Base-by-base conservation (phyloP, 2,113 vertebrate species). In the Synchiropus splendidus region DNA sequence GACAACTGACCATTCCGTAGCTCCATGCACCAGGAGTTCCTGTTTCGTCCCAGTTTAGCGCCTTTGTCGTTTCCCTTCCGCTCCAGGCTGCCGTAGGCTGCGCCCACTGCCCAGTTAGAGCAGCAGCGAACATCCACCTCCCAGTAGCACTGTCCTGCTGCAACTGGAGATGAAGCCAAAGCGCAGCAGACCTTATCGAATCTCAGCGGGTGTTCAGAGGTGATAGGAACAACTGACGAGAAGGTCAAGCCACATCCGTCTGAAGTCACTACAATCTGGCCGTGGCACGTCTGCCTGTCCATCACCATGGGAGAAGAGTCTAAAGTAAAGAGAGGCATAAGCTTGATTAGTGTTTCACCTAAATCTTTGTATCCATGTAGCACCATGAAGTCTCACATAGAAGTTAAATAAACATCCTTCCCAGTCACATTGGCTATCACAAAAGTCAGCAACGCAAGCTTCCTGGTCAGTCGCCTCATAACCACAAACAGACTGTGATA, bases 1-100 rank as follows among this genome's bases (percentile, higher is more conserved):
- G 58, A 58, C 1, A 86, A 68, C 1, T 45, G 64, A 6, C 56
- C 5, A 5, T 74, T 56, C 1, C 67, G 64, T 2, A 82, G 67
- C 70, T 86, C 84, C 18, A 86, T 35, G 10, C 86, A 81, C 85
- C 86, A 88, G 0, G 84, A 88, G 55, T 76, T 74, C 30, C 78
- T 61, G 67, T 87, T 88, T 1, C 81, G 74, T 3, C 85, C 85
- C 47, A 87, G 70, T 48, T 83, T 85, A 42, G 75, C 27, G 0
- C 51, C 66, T 51, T 83, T 82, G 45, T 83, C 77, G 11, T 45
- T 39, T 12, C 86, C 84, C 50, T 81, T 87, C 45, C 83, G 69
- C 40, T 67, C 51, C 36, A 88, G 44, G 52, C 50, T 61, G 27
- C 39, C 61, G 9, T 81, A 85, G 31, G 81, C 63, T 31, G 75